Evolutionary conservation across 2,113 vertebrate species (phyloP), one percentile per base, ranked within the genome.

Genomic region (Phycodurus eques): DNA sequence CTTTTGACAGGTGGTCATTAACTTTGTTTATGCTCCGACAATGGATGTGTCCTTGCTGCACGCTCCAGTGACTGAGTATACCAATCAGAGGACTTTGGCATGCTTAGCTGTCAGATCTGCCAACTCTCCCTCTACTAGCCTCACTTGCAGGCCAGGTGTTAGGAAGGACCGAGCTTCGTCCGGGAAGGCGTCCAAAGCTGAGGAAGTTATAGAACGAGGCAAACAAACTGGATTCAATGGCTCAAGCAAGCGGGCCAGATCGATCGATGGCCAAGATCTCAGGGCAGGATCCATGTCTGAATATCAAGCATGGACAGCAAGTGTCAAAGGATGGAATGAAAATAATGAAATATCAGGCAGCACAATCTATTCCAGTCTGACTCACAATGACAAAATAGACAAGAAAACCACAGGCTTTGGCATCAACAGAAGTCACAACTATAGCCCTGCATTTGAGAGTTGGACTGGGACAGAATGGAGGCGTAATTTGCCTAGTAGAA

Each of bases 31-130:
- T 77, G 70, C 73, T 82, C 31, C 72, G 70, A 84, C 82, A 77
- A 90, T 90, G 90, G 87, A 90, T 76, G 64, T 87, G 76, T 75
- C 85, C 49, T 72, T 80, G 61, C 72, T 80, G 15, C 74, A 78
- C 4, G 1, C 49, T 68, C 46, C 77, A 67, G 61, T n/a, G 65
- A 81, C 77, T 44, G 77, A 83, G 39, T 35, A 75, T 79, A 60
- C 60, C 53, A 78, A 59, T n/a, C 54, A 69, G 72, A 75, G 68
- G 60, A 65, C 76, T 39, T 67, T 68, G 47, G 47, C 61, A 0
- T 70, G 43, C 33, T 92, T 92, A 63, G 88, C 80, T 27, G 74
- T 92, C 51, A 89, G 88, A 62, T 86, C 93, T n/a, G 90, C 90
- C 12, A 91, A 70, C 75, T 85, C 86, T 31, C 80, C 80, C 5